Evolutionary conservation across 2,113 vertebrate genomes (phyloP).

Genomic region (Noturus placidus): DNA sequence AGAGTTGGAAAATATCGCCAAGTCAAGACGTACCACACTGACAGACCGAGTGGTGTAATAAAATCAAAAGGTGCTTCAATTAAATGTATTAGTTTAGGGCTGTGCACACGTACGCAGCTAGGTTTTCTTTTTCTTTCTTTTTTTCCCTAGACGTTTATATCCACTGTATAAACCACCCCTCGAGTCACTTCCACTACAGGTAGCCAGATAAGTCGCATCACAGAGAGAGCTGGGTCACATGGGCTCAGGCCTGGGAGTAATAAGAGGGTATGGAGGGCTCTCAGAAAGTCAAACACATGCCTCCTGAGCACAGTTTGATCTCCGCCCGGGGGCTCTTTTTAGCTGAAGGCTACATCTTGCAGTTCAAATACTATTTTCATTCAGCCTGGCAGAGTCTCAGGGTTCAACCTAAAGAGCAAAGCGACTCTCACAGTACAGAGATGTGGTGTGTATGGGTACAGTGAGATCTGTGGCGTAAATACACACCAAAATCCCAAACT

Average conservation of each 20-base stretch:
- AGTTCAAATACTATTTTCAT: slow-evolving; percentile 15
- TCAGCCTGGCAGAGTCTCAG: neutral
- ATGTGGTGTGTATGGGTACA: neutral
- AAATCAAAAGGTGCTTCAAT: too few relatives aligned
- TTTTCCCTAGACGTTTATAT: too few relatives aligned
- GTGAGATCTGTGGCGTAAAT: neutral
- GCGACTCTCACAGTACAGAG: neutral
- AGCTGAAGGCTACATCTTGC: neutral
- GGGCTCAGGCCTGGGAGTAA: neutral
- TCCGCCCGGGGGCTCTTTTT: neutral
- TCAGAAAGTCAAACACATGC: neutral
- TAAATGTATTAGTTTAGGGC: too few relatives aligned
- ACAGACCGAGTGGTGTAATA: too few relatives aligned
- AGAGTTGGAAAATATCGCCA: too few relatives aligned
- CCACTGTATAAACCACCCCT: neutral
- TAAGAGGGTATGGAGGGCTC: neutral
- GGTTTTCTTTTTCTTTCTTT: too few relatives aligned
- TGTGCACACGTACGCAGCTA: too few relatives aligned
- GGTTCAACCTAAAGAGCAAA: neutral
- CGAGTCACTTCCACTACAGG: neutral
- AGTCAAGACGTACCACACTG: too few relatives aligned
- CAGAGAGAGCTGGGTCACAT: neutral
- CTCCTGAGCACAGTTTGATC: neutral
- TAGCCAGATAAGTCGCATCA: slow-evolving; percentile 35
- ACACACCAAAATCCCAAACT: neutral